Evolutionary conservation across 2,797 vertebrate species (phyloP).

Genomic region (Gouania willdenowi): DNA sequence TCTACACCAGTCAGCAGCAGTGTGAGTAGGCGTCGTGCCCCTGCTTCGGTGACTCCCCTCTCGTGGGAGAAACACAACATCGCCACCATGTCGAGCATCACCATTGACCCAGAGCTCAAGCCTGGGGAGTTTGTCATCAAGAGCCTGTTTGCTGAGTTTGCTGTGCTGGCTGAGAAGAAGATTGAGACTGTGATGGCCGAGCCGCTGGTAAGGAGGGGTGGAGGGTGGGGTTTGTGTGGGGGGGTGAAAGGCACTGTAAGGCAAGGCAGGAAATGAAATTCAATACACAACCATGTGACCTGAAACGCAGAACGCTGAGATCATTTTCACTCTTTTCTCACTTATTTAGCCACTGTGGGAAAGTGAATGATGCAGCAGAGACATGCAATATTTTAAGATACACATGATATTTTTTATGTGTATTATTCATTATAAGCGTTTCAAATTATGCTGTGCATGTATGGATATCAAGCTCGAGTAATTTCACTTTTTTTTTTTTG

Average conservation of each 20-base stretch:
- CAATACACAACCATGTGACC: constrained; percentile 13
- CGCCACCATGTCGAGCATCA: constrained; percentile 95
- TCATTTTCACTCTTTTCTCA: not conserved
- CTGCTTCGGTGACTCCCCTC: constrained; percentile 78
- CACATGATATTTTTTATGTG: too few relatives aligned
- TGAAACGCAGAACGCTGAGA: constrained; percentile 9
- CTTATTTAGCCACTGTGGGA: not conserved
- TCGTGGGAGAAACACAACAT: constrained; percentile 84
- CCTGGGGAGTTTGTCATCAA: constrained; percentile 99
- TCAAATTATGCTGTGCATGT: too few relatives aligned
- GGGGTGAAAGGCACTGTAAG: constrained; percentile 1
- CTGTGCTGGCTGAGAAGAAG: constrained; percentile 98
- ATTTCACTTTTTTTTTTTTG: too few relatives aligned
- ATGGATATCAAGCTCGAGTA: too few relatives aligned
- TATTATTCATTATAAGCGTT: too few relatives aligned
- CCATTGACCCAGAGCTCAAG: constrained; percentile 98
- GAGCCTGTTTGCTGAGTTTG: constrained; percentile 98
- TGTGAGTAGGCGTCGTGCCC: constrained; percentile 84
- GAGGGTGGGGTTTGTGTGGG: too few relatives aligned
- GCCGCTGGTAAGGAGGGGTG: constrained; percentile 88
- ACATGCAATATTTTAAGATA: too few relatives aligned
- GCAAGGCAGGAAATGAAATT: constrained; percentile 34
- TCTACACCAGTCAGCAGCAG: constrained; percentile 84
- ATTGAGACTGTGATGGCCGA: constrained; percentile 99
- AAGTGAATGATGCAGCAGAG: too few relatives aligned